Evolutionary conservation across 2,888 invertebrate genomes (phyloP), one percentile per base, ranked within the genome.

Genomic region (Polylopha cassiicola): DNA sequence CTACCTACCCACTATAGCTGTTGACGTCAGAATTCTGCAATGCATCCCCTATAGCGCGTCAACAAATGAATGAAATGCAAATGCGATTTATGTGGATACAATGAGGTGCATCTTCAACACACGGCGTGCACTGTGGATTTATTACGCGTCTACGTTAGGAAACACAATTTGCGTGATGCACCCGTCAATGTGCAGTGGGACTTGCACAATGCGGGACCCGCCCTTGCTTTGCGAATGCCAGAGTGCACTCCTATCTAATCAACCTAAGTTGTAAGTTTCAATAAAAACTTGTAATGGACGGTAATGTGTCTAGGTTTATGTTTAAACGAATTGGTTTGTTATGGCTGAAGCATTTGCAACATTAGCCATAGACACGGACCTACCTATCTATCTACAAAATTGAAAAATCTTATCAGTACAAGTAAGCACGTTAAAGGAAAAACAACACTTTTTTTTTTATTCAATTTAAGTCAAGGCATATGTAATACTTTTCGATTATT

Each of bases 51-150:
- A n/a, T n/a, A n/a, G n/a, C n/a, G n/a, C n/a, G 31, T 45, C 48
- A 51, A 53, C 52, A 55, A 56, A 54, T 50, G 51, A 50, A 62
- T 57, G 58, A 55, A 61, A 62, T 57, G 58, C 57, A 61, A 62
- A 62, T 51, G 41, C 41, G 46, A 46, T 46, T 41, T 41, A 37
- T 41, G 37, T 34, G 27, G 43, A 43, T 39, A 43, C 36, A 46
- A 46, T 46, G 47, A 43, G 45, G 29, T 44, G 39, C 44, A 44
- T 50, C 48, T 50, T 47, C 47, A 27, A 11, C 26, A 39, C 44
- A 27, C 32, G 45, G 34, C 39, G 27, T 18, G 8, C 6, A 32
- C 22, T 37, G 37, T 32, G 16, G 29, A 34, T 38, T 47, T 44
- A 46, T 48, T 47, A 49, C 48, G 39, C 33, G 42, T 43, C 32